Percentiles rank a stretch among this genome's conserved stretches.
These are phyloP conservation scores for Rhamphomyia laevipes DNA, from an alignment of 2,888 invertebrate species.

Conservation along the genomic window DNA sequence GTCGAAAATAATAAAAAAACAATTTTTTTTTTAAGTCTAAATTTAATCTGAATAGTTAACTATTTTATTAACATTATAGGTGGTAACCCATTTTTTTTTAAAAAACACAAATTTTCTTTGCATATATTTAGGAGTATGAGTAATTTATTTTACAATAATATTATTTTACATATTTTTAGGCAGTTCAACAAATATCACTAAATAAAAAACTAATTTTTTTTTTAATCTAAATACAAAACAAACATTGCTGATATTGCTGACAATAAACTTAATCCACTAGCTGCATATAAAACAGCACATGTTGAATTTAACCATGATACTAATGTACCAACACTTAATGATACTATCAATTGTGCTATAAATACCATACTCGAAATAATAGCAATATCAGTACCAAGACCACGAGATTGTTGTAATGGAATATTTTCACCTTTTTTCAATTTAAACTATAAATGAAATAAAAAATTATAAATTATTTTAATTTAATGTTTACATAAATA, in stretches of 20 bases:
- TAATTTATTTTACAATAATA: too few relatives aligned
- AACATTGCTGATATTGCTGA: conserved; percentile 36
- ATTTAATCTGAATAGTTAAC: too few relatives aligned
- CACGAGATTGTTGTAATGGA: conserved; percentile 34
- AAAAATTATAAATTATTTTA: background rate
- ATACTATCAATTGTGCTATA: conserved; percentile 35
- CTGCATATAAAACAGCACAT: conserved; percentile 34
- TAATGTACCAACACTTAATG: conserved; percentile 31
- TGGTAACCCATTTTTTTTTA: too few relatives aligned
- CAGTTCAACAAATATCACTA: too few relatives aligned
- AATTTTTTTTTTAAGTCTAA: too few relatives aligned
- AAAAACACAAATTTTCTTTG: too few relatives aligned
- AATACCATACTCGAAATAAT: conserved; percentile 39
- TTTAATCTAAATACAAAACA: conserved; percentile 26
- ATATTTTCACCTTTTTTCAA: conserved; percentile 30
- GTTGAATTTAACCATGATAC: conserved; percentile 31
- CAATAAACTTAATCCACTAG: conserved; percentile 30
- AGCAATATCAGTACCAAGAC: conserved; percentile 38
- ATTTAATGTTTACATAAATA: background rate
- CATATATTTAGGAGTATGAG: too few relatives aligned
- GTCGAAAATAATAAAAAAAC: too few relatives aligned
- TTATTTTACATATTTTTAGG: too few relatives aligned
- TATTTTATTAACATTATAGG: too few relatives aligned
- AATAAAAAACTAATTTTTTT: background rate
- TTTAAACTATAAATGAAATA: conserved; percentile 24